Evolutionary conservation across 2,797 vertebrate genomes (phyloP), one percentile per base, ranked within the genome.

Genomic region (Apodemus agrarius): DNA sequence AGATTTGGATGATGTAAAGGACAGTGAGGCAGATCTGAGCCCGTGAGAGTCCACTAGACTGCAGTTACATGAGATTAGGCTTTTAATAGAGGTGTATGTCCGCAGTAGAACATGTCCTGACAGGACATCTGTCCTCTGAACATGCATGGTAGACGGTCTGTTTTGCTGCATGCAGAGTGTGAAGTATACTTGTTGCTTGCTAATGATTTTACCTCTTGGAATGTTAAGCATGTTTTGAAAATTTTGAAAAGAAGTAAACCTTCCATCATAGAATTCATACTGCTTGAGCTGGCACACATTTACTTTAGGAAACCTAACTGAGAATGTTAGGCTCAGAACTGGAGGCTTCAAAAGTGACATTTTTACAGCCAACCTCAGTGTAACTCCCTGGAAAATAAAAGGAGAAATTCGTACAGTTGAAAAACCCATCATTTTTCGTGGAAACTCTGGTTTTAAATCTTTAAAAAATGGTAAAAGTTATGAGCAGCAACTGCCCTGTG

Each of bases 151-250:
- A 67, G 37, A 34, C 34, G 0, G 93, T 96, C 81, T 17, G 21
- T 81, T 84, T 76, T 96, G 82, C 37, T 93, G 40, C 88, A 94
- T 89, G 61, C 46, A 72, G 40, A 90, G 11, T 86, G 1, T 24
- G 24, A 83, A 89, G 46, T 63, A 37, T 17, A n/a, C 49, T 72
- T 86, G 81, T 72, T 86, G 81, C 69, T 74, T 95, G 74, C 40
- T 86, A 79, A 54, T 92, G 49, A 72, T 72, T 93, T 93, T 4
- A 61, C 11, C 11, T 85, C 61, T 94, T 96, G 37, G 24, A 85
- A 95, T 61, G 79, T 82, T 90, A 96, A 90, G 37, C 54, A 37
- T 76, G 29, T 91, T 95, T 81, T 91, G 40, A 95, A 85, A 91
- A 69, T 61, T 10, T 67, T 94, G 74, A 80, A 94, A 79, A 79